A percentile compares a stretch with the other conserved stretches of the same genome.
phyloP scores from a whole-genome alignment of 2,797 vertebrate genomes.

The Xerus rutilus region DNA sequence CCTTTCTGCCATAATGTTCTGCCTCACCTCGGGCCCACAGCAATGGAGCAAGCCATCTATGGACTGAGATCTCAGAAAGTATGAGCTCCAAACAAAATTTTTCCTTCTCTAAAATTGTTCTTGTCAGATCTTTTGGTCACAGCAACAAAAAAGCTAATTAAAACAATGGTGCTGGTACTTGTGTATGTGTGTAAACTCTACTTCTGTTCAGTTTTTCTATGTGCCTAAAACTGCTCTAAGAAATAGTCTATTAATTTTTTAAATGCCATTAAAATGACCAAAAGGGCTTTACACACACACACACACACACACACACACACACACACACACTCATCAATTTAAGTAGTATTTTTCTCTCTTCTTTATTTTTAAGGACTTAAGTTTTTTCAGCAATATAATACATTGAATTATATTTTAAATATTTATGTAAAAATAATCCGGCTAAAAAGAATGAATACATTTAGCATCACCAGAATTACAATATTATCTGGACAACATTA shows the following conservation, averaged over 20 bases:
- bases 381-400: constrained; percentile 21
- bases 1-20: too few relatives aligned
- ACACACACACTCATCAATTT: not conserved
- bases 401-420: constrained; percentile 39
- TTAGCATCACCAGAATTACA: constrained; percentile 14
- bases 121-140: too few relatives aligned
- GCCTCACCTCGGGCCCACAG: too few relatives aligned
- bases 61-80: too few relatives aligned
- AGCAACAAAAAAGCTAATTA: too few relatives aligned
- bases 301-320: not conserved
- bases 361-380: constrained; percentile 1
- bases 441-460: constrained; percentile 14
- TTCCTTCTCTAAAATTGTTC: too few relatives aligned
- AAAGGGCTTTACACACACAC: not conserved
- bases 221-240: constrained; percentile 40
- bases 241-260: constrained; percentile 46
- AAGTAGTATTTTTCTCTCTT: constrained; percentile 18
- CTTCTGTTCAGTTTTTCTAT: not conserved
- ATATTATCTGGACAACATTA: constrained; percentile 8
- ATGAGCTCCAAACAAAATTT: too few relatives aligned
- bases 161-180: too few relatives aligned
- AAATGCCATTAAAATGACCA: not conserved
- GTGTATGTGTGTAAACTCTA: not conserved
- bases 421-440: constrained; percentile 51
- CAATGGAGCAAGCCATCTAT: too few relatives aligned